Percentiles rank a stretch among this genome's conserved stretches.
These are phyloP conservation scores for Papilio dardanus DNA, from an alignment of 1,140 invertebrate genomes.

Conservation along the genomic window DNA sequence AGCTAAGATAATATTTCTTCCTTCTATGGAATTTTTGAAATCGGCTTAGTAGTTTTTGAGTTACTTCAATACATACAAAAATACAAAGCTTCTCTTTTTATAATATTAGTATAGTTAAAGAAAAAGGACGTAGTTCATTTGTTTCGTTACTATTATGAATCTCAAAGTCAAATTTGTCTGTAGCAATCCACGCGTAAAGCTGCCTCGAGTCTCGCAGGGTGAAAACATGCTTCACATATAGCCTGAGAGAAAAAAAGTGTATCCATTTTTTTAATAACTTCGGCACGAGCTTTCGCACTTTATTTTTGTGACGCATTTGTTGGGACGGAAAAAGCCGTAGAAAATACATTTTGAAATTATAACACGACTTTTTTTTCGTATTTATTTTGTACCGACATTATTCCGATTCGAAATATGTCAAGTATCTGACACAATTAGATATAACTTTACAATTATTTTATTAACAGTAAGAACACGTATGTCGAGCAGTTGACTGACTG, in stretches of 20 bases:
- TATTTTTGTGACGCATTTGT: constrained; percentile 32
- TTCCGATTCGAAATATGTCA: not conserved
- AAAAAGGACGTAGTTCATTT: not conserved
- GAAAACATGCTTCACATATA: constrained; percentile 2
- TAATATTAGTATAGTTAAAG: no score
- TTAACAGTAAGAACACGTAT: not conserved
- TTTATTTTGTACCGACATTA: not conserved
- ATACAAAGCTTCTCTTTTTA: no score
- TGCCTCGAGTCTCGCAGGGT: not conserved
- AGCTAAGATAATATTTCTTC: no score
- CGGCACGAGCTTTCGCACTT: constrained; percentile 27
- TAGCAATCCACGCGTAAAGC: not conserved
- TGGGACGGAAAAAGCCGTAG: constrained; percentile 27
- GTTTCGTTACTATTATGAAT: not conserved
- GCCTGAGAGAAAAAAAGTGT: constrained; percentile 21
- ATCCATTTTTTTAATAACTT: constrained; percentile 35
- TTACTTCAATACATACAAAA: no score
- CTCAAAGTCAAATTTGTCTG: constrained; percentile 9
- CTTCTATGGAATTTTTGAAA: no score
- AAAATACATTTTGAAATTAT: constrained; percentile 21
- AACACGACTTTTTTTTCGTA: not conserved
- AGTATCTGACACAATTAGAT: constrained; percentile 3
- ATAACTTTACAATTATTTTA: not conserved
- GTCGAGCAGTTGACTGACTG: no score
- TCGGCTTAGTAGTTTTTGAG: no score